These are phyloP conservation scores for Pammene fasciana DNA, from an alignment of 2,888 invertebrate genomes.

Conservation along the genomic window DNA sequence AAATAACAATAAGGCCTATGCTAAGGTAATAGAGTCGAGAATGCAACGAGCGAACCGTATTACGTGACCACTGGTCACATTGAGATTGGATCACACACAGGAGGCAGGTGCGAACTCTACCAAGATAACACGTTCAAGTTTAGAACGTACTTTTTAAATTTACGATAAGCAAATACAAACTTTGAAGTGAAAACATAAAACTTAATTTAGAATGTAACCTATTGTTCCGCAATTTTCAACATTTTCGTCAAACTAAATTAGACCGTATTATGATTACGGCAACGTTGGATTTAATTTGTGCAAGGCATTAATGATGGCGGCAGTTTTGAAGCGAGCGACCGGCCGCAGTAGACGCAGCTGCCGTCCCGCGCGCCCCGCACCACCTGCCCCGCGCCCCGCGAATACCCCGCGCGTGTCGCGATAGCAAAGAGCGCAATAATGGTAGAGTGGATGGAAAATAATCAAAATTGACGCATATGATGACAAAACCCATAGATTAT, in stretches of 20 bases:
- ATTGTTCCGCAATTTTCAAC: conserved; percentile 16
- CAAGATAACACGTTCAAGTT: conserved; percentile 29
- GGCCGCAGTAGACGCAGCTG: conserved; percentile 79
- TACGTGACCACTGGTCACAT: conserved; percentile 38
- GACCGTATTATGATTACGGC: rapidly evolving
- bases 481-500: too few species aligned
- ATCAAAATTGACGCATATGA: too few species aligned
- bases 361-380: conserved; percentile 58
- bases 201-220: conserved; percentile 1
- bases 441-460: not conserved
- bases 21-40: not conserved
- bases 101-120: conserved; percentile 38
- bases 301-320: conserved; percentile 63
- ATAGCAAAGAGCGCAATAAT: conserved; percentile 56
- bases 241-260: not conserved
- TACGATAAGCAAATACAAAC: not conserved
- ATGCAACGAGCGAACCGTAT: conserved; percentile 17
- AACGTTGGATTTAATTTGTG: conserved; percentile 50
- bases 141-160: conserved; percentile 21
- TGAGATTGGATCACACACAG: conserved; percentile 31
- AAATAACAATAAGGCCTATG: conserved; percentile 2
- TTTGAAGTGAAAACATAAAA: not conserved
- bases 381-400: conserved; percentile 54
- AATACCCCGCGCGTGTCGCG: conserved; percentile 77
- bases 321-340: conserved; percentile 71